These are phyloP conservation scores for Ptilodon capucinus DNA, from an alignment of 2,888 invertebrate species.

Conservation along the genomic window DNA sequence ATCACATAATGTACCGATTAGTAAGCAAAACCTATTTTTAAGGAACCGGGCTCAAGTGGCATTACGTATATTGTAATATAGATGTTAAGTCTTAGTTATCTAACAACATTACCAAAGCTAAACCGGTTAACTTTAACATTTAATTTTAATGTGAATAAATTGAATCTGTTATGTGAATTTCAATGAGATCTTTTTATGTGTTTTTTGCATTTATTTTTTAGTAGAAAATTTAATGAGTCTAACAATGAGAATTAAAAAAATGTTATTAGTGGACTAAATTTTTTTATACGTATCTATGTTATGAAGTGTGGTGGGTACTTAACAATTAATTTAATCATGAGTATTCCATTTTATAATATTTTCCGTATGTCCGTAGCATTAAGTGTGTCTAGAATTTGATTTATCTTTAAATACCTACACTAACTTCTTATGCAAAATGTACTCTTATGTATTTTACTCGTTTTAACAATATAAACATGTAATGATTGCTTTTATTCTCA, in stretches of 20 bases:
- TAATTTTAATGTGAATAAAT: not conserved
- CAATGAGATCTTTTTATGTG: not conserved
- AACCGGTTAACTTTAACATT: not conserved
- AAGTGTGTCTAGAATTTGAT: too few species aligned
- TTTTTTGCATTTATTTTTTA: not conserved
- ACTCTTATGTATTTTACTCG: too few species aligned
- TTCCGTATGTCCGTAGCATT: too few species aligned
- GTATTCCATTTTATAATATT: too few species aligned
- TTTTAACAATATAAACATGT: not conserved
- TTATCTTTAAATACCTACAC: too few species aligned
- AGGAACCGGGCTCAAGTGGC: not conserved
- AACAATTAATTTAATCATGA: too few species aligned
- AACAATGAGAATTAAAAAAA: too few species aligned
- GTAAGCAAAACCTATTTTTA: not conserved
- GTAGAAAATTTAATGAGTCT: not conserved
- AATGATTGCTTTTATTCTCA: not conserved
- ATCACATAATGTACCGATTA: not conserved
- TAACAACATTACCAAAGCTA: slow-evolving; percentile 1
- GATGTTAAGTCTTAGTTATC: not conserved
- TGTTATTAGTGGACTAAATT: too few species aligned
- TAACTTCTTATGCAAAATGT: too few species aligned
- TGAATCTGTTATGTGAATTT: not conserved
- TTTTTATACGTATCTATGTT: too few species aligned
- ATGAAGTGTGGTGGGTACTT: too few species aligned
- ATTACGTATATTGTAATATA: not conserved